Base-by-base conservation (phyloP, 2,797 vertebrate species). In the Echiichthys vipera region DNA sequence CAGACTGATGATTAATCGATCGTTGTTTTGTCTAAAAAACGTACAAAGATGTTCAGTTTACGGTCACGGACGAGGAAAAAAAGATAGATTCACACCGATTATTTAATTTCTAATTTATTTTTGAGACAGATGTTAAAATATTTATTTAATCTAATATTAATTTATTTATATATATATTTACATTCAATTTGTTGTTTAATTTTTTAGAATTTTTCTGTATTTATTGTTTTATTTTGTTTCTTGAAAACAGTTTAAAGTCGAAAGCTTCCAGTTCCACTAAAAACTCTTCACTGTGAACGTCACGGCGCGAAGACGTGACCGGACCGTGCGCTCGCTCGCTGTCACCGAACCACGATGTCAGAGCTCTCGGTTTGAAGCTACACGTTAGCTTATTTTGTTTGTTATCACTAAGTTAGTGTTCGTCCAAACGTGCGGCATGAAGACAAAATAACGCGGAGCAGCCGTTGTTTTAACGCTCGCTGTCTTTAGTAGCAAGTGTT, bases 131-230 rank as follows among this genome's bases (percentile, higher is more conserved):
- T 27, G 45, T 68, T 40, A 18, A 55, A 47, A 65, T 86, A 84
- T 90, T 90, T 90, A 85, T 84, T 89, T 83, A 80, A 50, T 13
- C 6, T 69, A 66, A 74, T 65, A 39, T 72, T 64, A 29, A 65
- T 71, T 79, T 84, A 20, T 68, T 46, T 64, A 25, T 74, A 63
- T 46, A 65, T 66, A 7, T 30, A 30, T 30, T 74, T 30, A 77
- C n/a, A 54, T 80, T 71, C 12, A 14, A 36, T 65, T 59, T 37
- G 36, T 49, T 46, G 34, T 83, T 85, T 72, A 79, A 46, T 87
- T 65, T 83, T 74, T 65, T 61, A 77, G 50, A 46, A 53, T 14
- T 54, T 77, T 55, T 59, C 63, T 78, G 80, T 58, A n/a, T 75
- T 53, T 54, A 62, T 24, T 51, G 40, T 5, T 7, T 68, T 72